phyloP scores from a whole-genome alignment of 2,797 vertebrate genomes.

The Oreonectes daqikongensis region DNA sequence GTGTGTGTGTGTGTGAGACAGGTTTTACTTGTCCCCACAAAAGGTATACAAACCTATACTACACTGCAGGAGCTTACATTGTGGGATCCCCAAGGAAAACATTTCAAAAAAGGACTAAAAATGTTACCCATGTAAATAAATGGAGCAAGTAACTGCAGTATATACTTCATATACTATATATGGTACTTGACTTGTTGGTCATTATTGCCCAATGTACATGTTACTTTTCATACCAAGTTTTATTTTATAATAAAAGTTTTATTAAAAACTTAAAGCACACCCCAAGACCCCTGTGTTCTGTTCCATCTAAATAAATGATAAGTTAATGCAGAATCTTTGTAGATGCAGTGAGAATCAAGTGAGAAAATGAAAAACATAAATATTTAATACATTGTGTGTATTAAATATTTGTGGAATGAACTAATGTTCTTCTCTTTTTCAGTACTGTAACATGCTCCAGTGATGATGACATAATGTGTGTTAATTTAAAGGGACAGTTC shows the following conservation, averaged over 20 bases:
- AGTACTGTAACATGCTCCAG: not conserved
- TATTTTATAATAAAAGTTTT: too few relatives aligned
- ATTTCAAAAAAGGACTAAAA: not conserved
- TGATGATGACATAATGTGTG: not conserved
- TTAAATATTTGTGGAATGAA: constrained; percentile 4
- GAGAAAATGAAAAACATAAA: not conserved
- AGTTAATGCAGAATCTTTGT: not conserved
- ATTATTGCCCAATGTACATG: not conserved
- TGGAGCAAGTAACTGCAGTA: not conserved
- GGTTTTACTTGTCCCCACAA: constrained; percentile 7
- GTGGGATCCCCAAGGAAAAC: not conserved
- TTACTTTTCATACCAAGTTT: not conserved
- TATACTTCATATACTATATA: not conserved
- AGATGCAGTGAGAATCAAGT: not conserved
- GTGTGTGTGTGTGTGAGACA: constrained; percentile 5
- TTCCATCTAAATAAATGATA: not conserved
- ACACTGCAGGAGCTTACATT: not conserved
- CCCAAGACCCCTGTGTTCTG: not conserved
- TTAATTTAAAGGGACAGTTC: not conserved
- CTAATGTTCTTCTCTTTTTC: not conserved
- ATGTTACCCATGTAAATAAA: not conserved
- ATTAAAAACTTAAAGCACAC: not conserved
- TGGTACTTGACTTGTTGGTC: not conserved
- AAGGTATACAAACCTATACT: not conserved
- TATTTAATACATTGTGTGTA: not conserved